Evolutionary conservation across 1,140 invertebrate species (phyloP).

Genomic region (Drosophila serrata): DNA sequence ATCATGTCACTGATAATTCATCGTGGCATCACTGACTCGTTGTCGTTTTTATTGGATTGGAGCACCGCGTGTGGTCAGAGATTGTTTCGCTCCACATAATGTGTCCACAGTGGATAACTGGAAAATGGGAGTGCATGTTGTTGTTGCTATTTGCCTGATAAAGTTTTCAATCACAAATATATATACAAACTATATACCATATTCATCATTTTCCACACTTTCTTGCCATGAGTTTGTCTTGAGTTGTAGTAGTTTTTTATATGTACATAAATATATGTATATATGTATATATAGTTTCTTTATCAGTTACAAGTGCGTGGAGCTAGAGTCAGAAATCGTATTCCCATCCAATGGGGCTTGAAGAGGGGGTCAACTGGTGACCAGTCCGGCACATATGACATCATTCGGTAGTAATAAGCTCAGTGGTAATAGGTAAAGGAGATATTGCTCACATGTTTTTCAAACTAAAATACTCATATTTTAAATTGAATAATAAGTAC

Average conservation of each 20-base stretch:
- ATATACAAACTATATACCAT: background rate
- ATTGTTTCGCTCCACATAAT: conserved; percentile 25
- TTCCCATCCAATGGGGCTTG: background rate
- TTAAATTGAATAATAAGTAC: background rate
- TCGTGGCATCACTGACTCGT: conserved; percentile 26
- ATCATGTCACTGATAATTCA: conserved; percentile 62
- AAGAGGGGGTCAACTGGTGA: conserved; percentile 5
- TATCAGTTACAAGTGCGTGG: conserved; percentile 46
- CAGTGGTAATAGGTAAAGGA: background rate
- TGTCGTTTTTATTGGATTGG: conserved; percentile 12
- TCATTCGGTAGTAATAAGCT: conserved; percentile 36
- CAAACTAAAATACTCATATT: background rate
- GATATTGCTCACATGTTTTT: background rate
- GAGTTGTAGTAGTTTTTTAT: conserved; percentile 8
- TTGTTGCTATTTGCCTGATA: conserved; percentile 19
- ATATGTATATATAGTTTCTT: background rate
- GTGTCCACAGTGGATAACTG: conserved; percentile 40
- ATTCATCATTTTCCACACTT: conserved; percentile 17
- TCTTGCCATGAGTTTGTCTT: conserved; percentile 14
- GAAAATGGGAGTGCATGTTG: conserved; percentile 29
- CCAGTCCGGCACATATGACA: conserved; percentile 19
- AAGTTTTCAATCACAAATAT: conserved; percentile 33
- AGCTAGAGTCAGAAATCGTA: conserved; percentile 9
- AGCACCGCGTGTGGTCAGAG: conserved; percentile 6
- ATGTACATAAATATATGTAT: background rate